Base-by-base conservation (phyloP, 1,140 invertebrate species). In the Zaprionus taronus region DNA sequence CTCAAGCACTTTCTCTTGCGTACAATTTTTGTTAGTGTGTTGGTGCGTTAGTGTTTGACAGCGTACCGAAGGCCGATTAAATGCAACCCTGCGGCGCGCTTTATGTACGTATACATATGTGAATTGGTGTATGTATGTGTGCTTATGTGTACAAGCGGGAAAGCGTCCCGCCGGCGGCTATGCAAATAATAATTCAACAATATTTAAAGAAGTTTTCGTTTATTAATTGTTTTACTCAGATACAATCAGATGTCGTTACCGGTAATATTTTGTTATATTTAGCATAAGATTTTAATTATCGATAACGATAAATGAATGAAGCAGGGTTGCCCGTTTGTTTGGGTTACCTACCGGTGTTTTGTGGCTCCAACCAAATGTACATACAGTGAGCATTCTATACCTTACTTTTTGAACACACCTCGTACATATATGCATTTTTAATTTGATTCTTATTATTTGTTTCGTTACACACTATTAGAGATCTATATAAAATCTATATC, bases 1-100 rank as follows among this genome's bases (percentile, higher is more conserved):
- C 83, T 89, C 80, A 69, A 79, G 79, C 79, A 91, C 87, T 91
- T 87, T 91, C 87, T 90, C 83, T 83, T 83, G 80, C 79, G 66
- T 75, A 79, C 76, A 67, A 68, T 58, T 68, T 82, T 79, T 84
- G 78, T 79, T 76, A 58, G 80, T 83, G 81, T 55, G 65, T 67
- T 67, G 55, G 65, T 67, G 26, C 15, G 65, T 86, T 82, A 72
- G 83, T 85, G 63, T 76, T 73, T 84, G 69, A 72, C 58, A 74
- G 69, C 69, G 63, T 12, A 67, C 72, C 83, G 53, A 79, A 49
- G 61, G 63, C 77, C 47, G 4, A 79, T 71, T 56, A 65, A 73
- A 90, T 81, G 85, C 85, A 89, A 79, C 84, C 75, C 81, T 90
- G 84, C 24, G 61, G 61, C 60, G 68, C 75, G 79, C 79, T 84